Base-by-base conservation (phyloP, 2,888 invertebrate genomes). In the Ochlodes sylvanus region DNA sequence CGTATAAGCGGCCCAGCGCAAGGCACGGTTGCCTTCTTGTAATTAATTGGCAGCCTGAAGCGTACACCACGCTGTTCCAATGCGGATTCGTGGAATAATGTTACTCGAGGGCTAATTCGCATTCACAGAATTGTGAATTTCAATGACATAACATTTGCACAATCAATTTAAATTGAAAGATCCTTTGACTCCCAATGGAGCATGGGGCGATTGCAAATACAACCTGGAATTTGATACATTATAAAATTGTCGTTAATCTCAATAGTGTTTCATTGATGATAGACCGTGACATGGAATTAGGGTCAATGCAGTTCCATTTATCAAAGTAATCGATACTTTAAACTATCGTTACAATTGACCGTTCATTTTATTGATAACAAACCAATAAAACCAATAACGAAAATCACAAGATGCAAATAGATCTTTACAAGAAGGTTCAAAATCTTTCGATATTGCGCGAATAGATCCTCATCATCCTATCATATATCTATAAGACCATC, bases 261-360 rank as follows among this genome's bases (percentile, higher is more conserved):
- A 67, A 61, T 67, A 42, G 19, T 52, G 32, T 42, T 34, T 60
- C 42, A 34, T 61, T 42, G 32, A 60, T 19, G 42, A 54, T 44
- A 44, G 52, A 5, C 42, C 47, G 19, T 32, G 63, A 27, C 54
- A 17, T 55, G 17, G 19, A 55, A 63, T 52, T 63, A 55, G 63
- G 56, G 63, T 42, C 63, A 64, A 44, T 64, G 63, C 56, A 44
- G 56, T 56, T 44, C 56, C 17, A 64, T 64, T 64, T 63, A 63
- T 15, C 42, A 32, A 63, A 63, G 12, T 42, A 55, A 56, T 44
- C 55, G 52, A 63, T 56, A 56, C 27, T 21, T 52, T 10, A 61
- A 21, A 19, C 19, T 63, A 55, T 42, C 17, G 17, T 47, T 47
- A 15, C 7, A 47, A 47, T 47, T 15, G 17, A 27, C 27, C 27